Conservation (phyloP, 2,888 invertebrate species). For the Pyrgus malvae region DNA sequence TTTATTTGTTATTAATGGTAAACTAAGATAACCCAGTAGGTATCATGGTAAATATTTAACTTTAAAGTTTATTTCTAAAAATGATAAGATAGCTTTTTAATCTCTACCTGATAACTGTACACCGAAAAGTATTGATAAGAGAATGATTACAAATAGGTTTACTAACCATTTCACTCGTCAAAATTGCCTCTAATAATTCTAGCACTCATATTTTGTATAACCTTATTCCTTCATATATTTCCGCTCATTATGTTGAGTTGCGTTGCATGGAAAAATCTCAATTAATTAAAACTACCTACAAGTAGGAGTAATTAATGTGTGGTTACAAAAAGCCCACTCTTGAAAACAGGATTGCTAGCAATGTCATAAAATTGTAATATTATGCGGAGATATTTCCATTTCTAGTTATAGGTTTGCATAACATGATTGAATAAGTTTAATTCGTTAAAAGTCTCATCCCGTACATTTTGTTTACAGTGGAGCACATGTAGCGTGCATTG, state of each 20-base stretch:
- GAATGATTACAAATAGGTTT: neutral
- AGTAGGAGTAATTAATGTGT: neutral
- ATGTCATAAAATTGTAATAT: neutral
- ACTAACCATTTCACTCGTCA: no score
- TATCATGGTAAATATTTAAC: conserved; percentile 12
- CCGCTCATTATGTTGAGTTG: neutral
- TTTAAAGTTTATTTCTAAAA: neutral
- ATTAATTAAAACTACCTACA: neutral
- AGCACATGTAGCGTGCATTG: neutral
- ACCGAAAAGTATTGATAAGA: conserved; percentile 8
- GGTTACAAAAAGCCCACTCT: neutral
- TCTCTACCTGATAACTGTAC: conserved; percentile 5
- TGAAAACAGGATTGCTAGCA: neutral
- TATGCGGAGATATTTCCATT: neutral
- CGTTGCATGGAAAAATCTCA: neutral
- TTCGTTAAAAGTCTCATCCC: neutral
- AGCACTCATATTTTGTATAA: neutral
- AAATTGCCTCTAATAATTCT: no score
- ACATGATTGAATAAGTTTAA: neutral
- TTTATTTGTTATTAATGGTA: conserved; percentile 5
- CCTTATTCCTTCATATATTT: neutral
- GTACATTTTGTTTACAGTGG: neutral
- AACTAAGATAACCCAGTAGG: neutral
- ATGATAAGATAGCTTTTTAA: conserved; percentile 11
- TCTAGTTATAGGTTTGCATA: neutral